Base-by-base conservation (phyloP, 2,797 vertebrate species). In the Ispidina picta region DNA sequence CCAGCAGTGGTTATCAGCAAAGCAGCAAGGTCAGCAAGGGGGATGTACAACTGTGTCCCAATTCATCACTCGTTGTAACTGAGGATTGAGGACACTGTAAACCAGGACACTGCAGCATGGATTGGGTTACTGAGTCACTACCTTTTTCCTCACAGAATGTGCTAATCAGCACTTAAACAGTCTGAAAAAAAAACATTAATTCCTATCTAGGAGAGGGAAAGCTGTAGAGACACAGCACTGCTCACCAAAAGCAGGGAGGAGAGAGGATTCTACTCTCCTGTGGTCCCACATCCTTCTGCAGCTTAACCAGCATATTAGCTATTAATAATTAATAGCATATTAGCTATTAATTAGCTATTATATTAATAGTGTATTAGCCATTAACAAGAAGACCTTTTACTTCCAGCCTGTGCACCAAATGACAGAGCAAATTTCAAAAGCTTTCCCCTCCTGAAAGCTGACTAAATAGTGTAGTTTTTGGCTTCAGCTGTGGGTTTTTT, bases 21-120 rank as follows among this genome's bases (percentile, higher is more conserved):
- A 90, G 74, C 58, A 71, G 54, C 66, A 89, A 51, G 71, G 66
- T 62, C 71, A 86, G n/a, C 54, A 65, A 87, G 19, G 46, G 31
- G 26, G 56, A 43, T 2, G 28, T 9, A 49, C 0, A 3, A 15
- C 49, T 12, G 4, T 33, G 41, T 60, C 51, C 51, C 87, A 83
- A 5, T 37, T 43, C 62, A 62, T 2, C 64, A 29, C 8, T 23
- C 14, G 7, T 26, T 71, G 3, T 15, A 39, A 62, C 0, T 19
- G 46, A 5, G 14, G 51, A 77, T 54, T 65, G 80, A 90, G 52
- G 21, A 51, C 15, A 35, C 31, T 23, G 17, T 39, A 54, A 87
- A 11, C 5, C 63, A 62, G 62, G 72, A 83, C 26, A 39, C 26
- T 12, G 37, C 43, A 72, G 65, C 54, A 65, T 0, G 0, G n/a